These are phyloP conservation scores for Caloenas nicobarica DNA, from an alignment of 2,113 vertebrate species.

Conservation along the genomic window DNA sequence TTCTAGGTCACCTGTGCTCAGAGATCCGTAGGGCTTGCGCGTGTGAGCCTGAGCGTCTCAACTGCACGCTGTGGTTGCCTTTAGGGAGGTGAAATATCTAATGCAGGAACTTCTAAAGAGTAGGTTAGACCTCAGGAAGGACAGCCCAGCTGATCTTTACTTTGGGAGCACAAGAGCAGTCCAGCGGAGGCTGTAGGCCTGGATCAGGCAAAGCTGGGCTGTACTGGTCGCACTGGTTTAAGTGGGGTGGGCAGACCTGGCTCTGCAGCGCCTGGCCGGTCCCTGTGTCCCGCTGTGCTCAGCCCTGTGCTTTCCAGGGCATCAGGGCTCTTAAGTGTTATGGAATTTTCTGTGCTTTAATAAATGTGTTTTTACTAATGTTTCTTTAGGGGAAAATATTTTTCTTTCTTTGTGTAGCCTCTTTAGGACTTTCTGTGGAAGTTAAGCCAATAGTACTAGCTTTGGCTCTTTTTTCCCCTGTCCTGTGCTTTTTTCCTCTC, in stretches of 20 bases:
- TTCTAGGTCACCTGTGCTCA: background rate
- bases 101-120: background rate
- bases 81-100: background rate
- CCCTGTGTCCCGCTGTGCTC: background rate
- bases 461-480: background rate
- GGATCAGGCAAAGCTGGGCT: background rate
- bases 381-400: conserved; percentile 54
- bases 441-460: conserved; percentile 2
- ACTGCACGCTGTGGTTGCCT: accelerated
- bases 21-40: background rate
- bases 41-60: background rate
- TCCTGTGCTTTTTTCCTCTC: background rate
- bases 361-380: conserved; percentile 29
- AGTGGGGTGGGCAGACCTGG: background rate
- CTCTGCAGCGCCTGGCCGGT: background rate
- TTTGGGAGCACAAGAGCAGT: background rate
- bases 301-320: background rate
- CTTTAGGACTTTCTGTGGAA: conserved; percentile 42
- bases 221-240: background rate
- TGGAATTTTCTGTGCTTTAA: conserved; percentile 22
- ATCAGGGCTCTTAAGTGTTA: background rate
- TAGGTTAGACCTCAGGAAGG: background rate
- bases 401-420: conserved; percentile 28
- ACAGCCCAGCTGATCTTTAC: background rate
- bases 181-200: background rate